Percentiles rank a stretch among this genome's conserved stretches.
Evolutionary conservation across 2,797 vertebrate genomes (phyloP).

Genomic region (Acanthiza pusilla): DNA sequence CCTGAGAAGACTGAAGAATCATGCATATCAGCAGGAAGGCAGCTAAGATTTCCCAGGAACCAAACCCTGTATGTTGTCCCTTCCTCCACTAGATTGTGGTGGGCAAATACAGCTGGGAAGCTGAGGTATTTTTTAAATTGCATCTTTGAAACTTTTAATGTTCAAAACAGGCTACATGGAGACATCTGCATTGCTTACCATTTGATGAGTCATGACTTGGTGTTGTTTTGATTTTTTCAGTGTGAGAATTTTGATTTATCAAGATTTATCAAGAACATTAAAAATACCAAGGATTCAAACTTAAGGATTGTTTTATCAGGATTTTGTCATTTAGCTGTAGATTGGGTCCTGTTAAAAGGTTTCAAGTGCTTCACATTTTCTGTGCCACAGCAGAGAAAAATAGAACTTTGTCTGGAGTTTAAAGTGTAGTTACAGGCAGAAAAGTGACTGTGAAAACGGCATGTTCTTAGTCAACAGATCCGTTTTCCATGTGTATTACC

Average conservation of each 20-base stretch:
- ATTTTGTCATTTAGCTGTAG: slow-evolving; percentile 17
- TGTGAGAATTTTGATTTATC: slow-evolving; percentile 27
- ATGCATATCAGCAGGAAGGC: background rate
- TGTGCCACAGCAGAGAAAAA: slow-evolving; percentile 3
- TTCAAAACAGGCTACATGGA: slow-evolving; percentile 10
- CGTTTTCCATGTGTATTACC: background rate
- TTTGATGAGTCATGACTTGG: background rate
- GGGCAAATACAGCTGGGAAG: slow-evolving; percentile 13
- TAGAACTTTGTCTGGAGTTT: background rate
- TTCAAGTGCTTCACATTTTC: slow-evolving; percentile 42
- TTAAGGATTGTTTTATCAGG: slow-evolving; percentile 22
- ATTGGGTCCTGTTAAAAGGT: background rate
- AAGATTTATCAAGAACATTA: background rate
- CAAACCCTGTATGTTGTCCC: background rate
- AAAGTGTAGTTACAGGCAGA: slow-evolving; percentile 27
- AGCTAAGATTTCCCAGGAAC: background rate
- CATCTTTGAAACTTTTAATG: slow-evolving; percentile 21
- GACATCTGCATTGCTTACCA: background rate
- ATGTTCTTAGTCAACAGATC: slow-evolving; percentile 47
- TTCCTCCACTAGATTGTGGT: background rate
- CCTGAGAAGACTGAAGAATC: background rate
- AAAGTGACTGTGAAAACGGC: slow-evolving; percentile 39
- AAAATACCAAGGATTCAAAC: slow-evolving; percentile 10
- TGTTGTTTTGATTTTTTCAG: background rate
- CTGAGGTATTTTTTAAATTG: slow-evolving; percentile 15